Conservation (phyloP, 2,797 vertebrate species). For the Sciurus carolinensis region DNA sequence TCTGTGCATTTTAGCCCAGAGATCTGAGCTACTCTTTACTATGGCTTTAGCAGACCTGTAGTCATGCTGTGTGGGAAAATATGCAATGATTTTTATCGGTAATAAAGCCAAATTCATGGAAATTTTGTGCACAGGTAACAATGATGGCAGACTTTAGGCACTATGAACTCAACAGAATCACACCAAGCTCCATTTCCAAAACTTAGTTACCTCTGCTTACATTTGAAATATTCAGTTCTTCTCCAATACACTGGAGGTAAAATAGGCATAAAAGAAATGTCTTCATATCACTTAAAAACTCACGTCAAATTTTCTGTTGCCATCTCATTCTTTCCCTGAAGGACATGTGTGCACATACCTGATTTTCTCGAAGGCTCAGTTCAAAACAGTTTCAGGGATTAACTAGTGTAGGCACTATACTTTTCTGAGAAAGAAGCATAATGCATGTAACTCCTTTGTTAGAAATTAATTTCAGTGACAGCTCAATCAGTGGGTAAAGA, state of each 20-base stretch:
- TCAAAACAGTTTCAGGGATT: background rate
- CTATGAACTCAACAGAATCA: background rate
- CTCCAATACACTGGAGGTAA: background rate
- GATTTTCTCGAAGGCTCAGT: background rate
- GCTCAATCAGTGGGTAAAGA: background rate
- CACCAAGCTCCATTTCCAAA: background rate
- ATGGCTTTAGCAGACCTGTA: background rate
- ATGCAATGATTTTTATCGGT: background rate
- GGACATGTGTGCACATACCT: background rate
- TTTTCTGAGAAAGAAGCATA: background rate
- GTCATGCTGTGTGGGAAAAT: background rate
- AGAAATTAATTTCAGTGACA: background rate
- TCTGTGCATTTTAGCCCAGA: background rate
- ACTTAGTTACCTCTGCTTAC: background rate
- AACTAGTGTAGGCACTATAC: background rate
- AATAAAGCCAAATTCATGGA: background rate
- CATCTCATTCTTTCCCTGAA: background rate
- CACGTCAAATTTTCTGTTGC: background rate
- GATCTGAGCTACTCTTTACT: background rate
- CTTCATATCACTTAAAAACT: background rate
- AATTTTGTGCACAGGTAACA: background rate
- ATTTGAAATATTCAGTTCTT: slow-evolving; percentile 33
- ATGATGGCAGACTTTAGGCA: background rate
- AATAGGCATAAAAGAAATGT: background rate
- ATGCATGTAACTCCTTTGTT: background rate